Conservation (phyloP, 2,113 vertebrate species). For the Actenoides hombroni region DNA sequence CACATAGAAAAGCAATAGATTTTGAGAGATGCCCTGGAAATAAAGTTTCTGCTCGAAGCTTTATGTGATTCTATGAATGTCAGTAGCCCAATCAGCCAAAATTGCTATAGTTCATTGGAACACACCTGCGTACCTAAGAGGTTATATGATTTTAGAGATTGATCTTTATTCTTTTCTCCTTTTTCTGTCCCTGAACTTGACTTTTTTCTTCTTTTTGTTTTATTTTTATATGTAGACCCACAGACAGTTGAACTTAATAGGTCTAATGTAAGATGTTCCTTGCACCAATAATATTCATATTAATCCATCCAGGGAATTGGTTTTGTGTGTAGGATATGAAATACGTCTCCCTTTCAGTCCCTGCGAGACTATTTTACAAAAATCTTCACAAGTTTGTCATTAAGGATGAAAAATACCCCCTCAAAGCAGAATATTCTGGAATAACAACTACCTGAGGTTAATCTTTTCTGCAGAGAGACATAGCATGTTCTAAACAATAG, state of each 20-base stretch:
- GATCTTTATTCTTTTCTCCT: slow-evolving; percentile 46
- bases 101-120: slow-evolving; percentile 71
- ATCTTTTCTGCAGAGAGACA: slow-evolving; percentile 42
- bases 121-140: slow-evolving; percentile 63
- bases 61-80: slow-evolving; percentile 62
- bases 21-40: slow-evolving; percentile 63
- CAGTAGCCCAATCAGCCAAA: slow-evolving; percentile 69
- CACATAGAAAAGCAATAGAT: slow-evolving; percentile 66
- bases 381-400: slow-evolving; percentile 63
- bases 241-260: slow-evolving; percentile 67
- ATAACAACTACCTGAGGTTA: slow-evolving; percentile 47
- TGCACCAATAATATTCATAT: slow-evolving; percentile 69
- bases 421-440: slow-evolving; percentile 60
- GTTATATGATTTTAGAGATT: slow-evolving; percentile 68
- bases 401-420: slow-evolving; percentile 54
- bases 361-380: slow-evolving; percentile 69
- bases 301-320: slow-evolving; percentile 72
- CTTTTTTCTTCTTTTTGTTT: slow-evolving; percentile 38
- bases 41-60: slow-evolving; percentile 63
- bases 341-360: slow-evolving; percentile 56
- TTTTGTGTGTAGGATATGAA: slow-evolving; percentile 74
- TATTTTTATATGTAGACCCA: slow-evolving; percentile 61
- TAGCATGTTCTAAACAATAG: slow-evolving; percentile 31
- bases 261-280: slow-evolving; percentile 59
- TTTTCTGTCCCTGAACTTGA: slow-evolving; percentile 15